Conservation (phyloP, 2,888 invertebrate genomes). For the Acrobasis consociella region DNA sequence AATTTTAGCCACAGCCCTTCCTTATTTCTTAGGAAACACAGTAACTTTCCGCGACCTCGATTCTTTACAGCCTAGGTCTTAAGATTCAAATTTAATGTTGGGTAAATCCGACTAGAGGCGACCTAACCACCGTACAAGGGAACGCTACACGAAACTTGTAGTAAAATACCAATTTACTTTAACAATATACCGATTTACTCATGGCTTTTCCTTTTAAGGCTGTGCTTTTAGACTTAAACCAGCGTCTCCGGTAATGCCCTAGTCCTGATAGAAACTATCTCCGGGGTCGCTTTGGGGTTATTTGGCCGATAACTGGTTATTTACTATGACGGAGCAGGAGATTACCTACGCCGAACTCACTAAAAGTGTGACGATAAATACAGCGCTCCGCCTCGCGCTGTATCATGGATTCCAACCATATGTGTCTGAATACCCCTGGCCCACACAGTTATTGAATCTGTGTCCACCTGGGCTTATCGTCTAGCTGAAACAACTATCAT, state of each 20-base stretch:
- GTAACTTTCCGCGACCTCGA: slow-evolving; percentile 18
- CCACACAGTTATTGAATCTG: no score
- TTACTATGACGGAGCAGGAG: slow-evolving; percentile 40
- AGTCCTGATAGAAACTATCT: slow-evolving; percentile 54
- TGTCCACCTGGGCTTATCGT: no score
- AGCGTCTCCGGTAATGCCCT: slow-evolving; percentile 60
- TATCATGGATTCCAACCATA: no score
- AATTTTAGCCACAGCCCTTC: slow-evolving; percentile 43
- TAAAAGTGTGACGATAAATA: no score
- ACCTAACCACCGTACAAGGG: slow-evolving; percentile 54
- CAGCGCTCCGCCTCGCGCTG: no score
- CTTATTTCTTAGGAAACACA: slow-evolving; percentile 22
- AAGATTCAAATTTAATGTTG: slow-evolving; percentile 37
- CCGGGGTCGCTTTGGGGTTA: slow-evolving; percentile 34
- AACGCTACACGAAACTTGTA: slow-evolving; percentile 66
- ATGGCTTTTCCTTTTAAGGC: slow-evolving; percentile 74
- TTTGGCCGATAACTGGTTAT: slow-evolving; percentile 53
- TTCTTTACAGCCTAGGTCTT: slow-evolving; percentile 22
- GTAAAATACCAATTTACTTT: slow-evolving; percentile 78
- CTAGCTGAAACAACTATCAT: no score
- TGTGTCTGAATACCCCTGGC: no score
- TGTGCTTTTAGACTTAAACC: slow-evolving; percentile 70
- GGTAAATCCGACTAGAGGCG: slow-evolving; percentile 25
- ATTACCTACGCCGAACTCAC: no score
- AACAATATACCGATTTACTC: slow-evolving; percentile 77